These are phyloP conservation scores for Pocillopora verrucosa DNA, from an alignment of 64 coral and sea anemone genomes.

Conservation along the genomic window DNA sequence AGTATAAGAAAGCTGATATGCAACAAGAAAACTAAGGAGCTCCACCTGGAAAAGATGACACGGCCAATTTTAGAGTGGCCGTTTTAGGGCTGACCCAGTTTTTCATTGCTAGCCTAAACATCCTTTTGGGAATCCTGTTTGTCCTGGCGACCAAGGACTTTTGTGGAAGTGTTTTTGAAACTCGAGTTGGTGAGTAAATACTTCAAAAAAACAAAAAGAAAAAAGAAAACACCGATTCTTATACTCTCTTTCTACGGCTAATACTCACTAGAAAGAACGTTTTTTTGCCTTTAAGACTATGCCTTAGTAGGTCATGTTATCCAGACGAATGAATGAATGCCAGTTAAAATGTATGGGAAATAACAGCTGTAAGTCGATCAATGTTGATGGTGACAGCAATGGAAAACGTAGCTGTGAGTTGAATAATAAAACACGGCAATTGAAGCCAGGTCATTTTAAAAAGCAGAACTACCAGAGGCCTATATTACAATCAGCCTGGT, in stretches of 20 bases:
- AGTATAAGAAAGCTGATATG: no score
- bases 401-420: neutral
- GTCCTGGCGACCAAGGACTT: neutral
- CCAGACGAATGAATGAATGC: neutral
- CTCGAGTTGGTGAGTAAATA: neutral
- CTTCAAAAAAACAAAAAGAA: no score
- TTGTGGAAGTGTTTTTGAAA: neutral
- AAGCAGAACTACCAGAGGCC: no score
- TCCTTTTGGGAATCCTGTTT: neutral
- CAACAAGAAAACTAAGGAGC: no score
- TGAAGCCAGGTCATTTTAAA: neutral
- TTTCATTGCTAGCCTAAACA: neutral
- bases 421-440: neutral
- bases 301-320: neutral
- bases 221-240: no score
- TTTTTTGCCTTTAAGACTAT: neutral
- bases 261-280: no score
- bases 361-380: neutral
- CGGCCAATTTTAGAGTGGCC: neutral
- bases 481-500: no score
- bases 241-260: no score
- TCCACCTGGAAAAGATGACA: no score
- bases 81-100: neutral
- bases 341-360: neutral
- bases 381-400: neutral